A percentile compares a stretch with the other conserved stretches of the same genome.
Evolutionary conservation across 2,113 vertebrate species (phyloP).

Genomic region (Malaclemys terrapin): DNA sequence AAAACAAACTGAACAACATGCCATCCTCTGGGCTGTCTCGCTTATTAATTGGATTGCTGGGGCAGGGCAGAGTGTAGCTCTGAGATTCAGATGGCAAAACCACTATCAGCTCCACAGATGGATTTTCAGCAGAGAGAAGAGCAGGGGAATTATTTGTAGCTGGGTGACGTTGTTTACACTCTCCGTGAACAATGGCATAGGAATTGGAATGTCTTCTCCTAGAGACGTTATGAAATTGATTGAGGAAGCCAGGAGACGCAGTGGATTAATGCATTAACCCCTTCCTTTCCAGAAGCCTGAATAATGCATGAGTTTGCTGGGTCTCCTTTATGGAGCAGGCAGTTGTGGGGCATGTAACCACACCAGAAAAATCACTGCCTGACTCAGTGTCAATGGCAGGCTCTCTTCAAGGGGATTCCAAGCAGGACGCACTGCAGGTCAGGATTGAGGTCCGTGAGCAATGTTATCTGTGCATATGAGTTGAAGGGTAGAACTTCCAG

Average conservation of each 20-base stretch:
- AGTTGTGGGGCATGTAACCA: fast-evolving
- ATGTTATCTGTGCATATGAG: neutral
- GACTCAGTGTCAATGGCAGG: neutral
- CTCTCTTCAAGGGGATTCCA: neutral
- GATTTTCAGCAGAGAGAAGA: neutral
- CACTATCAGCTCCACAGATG: neutral
- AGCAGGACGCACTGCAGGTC: neutral
- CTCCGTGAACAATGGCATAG: neutral
- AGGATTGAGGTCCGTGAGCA: neutral
- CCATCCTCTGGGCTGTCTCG: neutral
- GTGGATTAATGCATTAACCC: fast-evolving
- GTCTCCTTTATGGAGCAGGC: neutral
- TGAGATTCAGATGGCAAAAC: neutral
- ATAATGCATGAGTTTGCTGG: neutral
- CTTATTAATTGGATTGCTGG: neutral
- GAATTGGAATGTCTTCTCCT: neutral
- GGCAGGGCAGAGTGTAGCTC: neutral
- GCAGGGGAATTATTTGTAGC: neutral
- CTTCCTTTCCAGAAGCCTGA: neutral
- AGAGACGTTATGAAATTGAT: neutral
- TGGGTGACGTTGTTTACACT: fast-evolving
- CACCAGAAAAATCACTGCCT: neutral
- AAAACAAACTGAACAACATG: neutral
- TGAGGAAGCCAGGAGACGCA: neutral
- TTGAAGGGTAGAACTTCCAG: neutral